Base-by-base conservation (phyloP, 2,888 invertebrate species). In the Phaonia tiefii region DNA sequence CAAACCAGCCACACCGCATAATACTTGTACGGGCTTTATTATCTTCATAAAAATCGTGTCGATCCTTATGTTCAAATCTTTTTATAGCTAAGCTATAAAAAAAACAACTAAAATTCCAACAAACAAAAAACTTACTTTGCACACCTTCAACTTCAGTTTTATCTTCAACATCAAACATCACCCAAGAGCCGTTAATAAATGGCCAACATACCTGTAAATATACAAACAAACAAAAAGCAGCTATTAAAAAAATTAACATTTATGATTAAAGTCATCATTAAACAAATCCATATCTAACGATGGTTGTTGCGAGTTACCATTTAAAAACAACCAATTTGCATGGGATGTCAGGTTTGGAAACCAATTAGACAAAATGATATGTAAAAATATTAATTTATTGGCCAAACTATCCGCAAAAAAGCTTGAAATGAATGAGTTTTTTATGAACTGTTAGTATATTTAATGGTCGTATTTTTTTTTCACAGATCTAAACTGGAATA, bases 281-380 rank as follows among this genome's bases (percentile, higher is more conserved):
- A 58, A 31, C 10, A 31, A 58, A n/a, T 15, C 31, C 2, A 10
- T 17, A 46, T 46, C 4, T 17, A 15, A 3, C 44, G 44, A 44
- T 46, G n/a, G 17, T 8, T 15, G 20, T 22, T 13, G 3, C 25
- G 13, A 25, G 54, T 17, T 5, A 8, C 26, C 2, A n/a, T 15
- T 42, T 44, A 75, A 58, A 66, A 37, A 13, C 60, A 74, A n/a
- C 51, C 39, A 72, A 80, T 80, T 80, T 80, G 60, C 80, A 76
- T 80, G 42, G 54, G 54, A 54, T 54, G 42, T 26, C 54, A 56
- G 22, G 39, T 69, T 69, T 54, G 54, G 26, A 75, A 46, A 73
- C 58, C 70, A 73, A 76, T 80, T 80, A 80, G 49, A 56, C 26
- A 49, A 69, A 67, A 17, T 56, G 58, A 80, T 42, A 2, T 54